A percentile compares a stretch with the other conserved stretches of the same genome.
These are phyloP conservation scores for Silvanus unidentatus DNA, from an alignment of 2,888 invertebrate species.

Conservation along the genomic window DNA sequence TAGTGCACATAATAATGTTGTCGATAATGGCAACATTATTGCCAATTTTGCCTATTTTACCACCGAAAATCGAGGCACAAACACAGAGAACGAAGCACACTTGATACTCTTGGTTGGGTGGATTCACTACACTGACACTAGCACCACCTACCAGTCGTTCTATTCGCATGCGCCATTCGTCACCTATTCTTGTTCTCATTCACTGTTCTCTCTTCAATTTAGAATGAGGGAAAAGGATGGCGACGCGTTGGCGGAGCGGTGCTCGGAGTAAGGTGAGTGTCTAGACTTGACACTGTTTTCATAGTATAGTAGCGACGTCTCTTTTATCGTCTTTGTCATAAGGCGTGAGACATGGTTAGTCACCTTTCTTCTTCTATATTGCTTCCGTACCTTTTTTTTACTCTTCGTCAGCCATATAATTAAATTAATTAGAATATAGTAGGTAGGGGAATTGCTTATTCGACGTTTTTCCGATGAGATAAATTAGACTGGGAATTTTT, in stretches of 20 bases:
- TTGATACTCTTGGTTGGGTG: slow-evolving; percentile 34
- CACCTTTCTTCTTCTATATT: slow-evolving; percentile 1
- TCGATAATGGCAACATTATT: slow-evolving; percentile 58
- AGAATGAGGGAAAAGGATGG: background rate
- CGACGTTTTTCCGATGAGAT: too few relatives aligned
- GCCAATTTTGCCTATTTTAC: slow-evolving; percentile 12
- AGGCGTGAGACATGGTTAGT: slow-evolving; percentile 7
- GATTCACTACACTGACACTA: slow-evolving; percentile 39
- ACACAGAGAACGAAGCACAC: background rate
- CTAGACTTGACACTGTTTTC: slow-evolving; percentile 14
- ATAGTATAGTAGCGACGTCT: background rate
- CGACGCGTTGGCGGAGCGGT: slow-evolving; percentile 35
- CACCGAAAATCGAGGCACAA: slow-evolving; percentile 4
- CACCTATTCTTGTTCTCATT: slow-evolving; percentile 14
- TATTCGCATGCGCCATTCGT: slow-evolving; percentile 35
- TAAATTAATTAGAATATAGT: too few relatives aligned
- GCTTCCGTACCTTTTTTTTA: background rate
- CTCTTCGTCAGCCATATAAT: too few relatives aligned
- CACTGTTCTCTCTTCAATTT: background rate
- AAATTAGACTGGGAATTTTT: too few relatives aligned
- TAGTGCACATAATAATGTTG: slow-evolving; percentile 57
- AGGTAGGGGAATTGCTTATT: too few relatives aligned
- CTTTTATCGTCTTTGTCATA: slow-evolving; percentile 7
- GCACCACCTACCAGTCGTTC: slow-evolving; percentile 40
- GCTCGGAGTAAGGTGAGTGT: slow-evolving; percentile 17